Evolutionary conservation across 2,797 vertebrate species (phyloP).

Genomic region (Hafferia zeledoni): DNA sequence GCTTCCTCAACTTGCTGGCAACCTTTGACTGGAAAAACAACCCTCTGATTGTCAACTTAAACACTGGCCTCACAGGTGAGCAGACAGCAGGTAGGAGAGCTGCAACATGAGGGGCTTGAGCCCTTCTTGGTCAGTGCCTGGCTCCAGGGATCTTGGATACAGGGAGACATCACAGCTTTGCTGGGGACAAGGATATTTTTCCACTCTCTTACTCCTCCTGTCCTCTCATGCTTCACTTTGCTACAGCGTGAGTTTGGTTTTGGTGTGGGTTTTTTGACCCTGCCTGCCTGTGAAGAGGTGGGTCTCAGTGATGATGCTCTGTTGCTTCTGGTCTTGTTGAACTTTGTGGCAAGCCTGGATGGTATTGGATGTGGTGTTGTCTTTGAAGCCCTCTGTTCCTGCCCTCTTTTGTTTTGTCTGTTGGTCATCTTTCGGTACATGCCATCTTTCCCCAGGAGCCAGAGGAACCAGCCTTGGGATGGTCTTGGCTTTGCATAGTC

Average conservation of each 20-base stretch:
- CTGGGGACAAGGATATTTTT: neutral
- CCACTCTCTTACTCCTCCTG: neutral
- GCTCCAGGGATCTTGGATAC: neutral
- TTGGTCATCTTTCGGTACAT: fast-evolving
- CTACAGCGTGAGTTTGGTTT: neutral
- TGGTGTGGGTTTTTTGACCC: neutral
- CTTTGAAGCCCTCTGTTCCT: neutral
- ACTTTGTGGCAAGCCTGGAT: neutral
- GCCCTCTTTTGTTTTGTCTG: neutral
- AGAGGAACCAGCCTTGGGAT: neutral
- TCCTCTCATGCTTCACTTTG: neutral
- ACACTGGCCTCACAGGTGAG: slow-evolving; percentile 88
- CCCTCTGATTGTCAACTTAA: slow-evolving; percentile 92
- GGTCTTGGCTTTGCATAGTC: neutral
- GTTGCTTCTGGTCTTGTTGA: neutral
- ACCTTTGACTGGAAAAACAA: slow-evolving; percentile 96
- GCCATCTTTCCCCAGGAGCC: neutral
- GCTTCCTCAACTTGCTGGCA: slow-evolving; percentile 89
- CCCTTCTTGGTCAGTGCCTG: neutral
- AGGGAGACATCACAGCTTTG: neutral
- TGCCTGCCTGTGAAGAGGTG: neutral
- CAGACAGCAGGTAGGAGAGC: neutral
- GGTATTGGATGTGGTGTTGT: neutral
- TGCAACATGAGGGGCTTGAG: fast-evolving
- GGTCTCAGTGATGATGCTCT: neutral